Evolutionary conservation across 2,113 vertebrate genomes (phyloP).

Genomic region (Lanius collurio): DNA sequence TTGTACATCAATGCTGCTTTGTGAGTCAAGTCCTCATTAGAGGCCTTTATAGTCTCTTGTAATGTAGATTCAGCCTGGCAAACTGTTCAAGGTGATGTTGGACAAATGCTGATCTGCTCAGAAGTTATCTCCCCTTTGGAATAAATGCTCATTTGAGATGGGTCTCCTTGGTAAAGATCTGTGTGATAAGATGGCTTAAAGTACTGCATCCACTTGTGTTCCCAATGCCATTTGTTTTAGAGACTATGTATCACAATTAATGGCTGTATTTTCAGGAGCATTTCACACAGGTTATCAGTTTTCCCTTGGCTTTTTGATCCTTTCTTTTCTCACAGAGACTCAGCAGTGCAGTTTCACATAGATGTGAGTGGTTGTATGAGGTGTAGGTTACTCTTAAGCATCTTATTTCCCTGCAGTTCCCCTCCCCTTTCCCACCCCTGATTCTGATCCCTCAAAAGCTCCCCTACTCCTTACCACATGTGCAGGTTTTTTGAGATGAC

Average conservation of each 20-base stretch:
- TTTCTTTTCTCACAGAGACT: background rate
- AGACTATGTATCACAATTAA: background rate
- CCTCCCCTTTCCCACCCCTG: background rate
- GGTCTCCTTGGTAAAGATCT: background rate
- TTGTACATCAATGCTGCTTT: constrained; percentile 53
- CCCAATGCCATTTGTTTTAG: background rate
- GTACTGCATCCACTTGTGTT: background rate
- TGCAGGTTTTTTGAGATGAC: background rate
- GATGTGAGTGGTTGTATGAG: background rate
- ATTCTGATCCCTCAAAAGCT: background rate
- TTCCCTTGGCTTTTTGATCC: background rate
- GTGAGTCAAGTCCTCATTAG: constrained; percentile 50
- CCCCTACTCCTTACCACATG: background rate
- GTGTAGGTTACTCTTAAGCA: background rate
- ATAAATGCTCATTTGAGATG: background rate
- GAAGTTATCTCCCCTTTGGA: background rate
- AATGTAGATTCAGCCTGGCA: background rate
- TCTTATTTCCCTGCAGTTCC: background rate
- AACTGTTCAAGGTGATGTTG: constrained; percentile 23
- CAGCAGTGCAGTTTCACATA: background rate
- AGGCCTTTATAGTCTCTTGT: constrained; percentile 1
- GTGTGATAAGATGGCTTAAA: background rate
- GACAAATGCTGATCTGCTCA: background rate
- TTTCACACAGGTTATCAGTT: background rate
- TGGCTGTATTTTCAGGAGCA: background rate